Conservation (phyloP, 2,888 invertebrate genomes). For the Mesodorylaimus sp. region DNA sequence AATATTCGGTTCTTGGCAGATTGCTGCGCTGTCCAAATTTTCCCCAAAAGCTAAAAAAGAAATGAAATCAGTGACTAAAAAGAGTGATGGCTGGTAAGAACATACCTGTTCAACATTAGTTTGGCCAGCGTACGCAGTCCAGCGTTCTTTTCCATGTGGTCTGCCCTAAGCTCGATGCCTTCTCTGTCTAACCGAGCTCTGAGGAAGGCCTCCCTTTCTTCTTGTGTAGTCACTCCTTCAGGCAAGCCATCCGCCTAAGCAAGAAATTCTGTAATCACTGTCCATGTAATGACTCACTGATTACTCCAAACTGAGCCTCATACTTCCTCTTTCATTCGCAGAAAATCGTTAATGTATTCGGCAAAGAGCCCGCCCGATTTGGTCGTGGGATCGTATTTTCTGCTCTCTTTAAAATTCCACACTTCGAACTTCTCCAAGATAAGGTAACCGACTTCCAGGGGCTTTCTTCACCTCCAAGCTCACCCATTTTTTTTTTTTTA, state of each 20-base stretch:
- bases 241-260: too few relatives aligned
- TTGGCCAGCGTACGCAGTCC: conserved; percentile 16
- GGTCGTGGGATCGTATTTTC: background rate
- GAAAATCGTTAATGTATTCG: background rate
- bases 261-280: too few relatives aligned
- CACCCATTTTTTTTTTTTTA: too few relatives aligned
- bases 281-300: too few relatives aligned
- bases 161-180: conserved; percentile 15
- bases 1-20: too few relatives aligned
- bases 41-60: too few relatives aligned
- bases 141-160: conserved; percentile 15
- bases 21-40: too few relatives aligned
- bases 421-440: background rate
- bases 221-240: conserved; percentile 12
- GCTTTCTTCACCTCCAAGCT: background rate
- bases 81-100: too few relatives aligned
- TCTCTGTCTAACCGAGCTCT: conserved; percentile 14
- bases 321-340: background rate
- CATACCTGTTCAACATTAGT: conserved; percentile 14
- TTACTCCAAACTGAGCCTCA: too few relatives aligned
- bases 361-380: background rate
- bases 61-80: too few relatives aligned
- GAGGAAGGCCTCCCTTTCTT: conserved; percentile 17
- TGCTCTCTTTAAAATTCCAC: too few relatives aligned
- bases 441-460: background rate